These are phyloP conservation scores for Phaenicophaeus curvirostris DNA, from an alignment of 2,797 vertebrate genomes.

Conservation along the genomic window DNA sequence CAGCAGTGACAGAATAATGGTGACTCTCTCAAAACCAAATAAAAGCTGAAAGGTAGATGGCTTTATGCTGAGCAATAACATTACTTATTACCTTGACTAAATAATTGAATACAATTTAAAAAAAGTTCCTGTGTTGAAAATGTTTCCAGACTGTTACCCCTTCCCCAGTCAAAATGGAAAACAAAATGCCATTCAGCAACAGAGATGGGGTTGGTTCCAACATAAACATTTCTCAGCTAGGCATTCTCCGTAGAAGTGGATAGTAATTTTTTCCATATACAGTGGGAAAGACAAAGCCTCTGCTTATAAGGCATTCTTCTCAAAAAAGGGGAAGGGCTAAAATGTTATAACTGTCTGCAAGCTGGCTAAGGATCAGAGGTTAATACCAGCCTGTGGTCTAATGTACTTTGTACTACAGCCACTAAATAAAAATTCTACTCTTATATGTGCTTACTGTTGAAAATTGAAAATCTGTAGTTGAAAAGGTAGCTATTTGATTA, in stretches of 20 bases:
- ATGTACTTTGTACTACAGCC: neutral
- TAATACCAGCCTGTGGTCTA: neutral
- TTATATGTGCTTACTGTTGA: neutral
- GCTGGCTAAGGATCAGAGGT: constrained; percentile 5
- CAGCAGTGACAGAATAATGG: neutral
- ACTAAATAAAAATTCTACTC: neutral
- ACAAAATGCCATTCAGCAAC: constrained; percentile 79
- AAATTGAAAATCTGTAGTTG: neutral
- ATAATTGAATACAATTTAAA: constrained; percentile 41
- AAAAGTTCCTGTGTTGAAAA: constrained; percentile 63
- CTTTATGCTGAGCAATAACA: constrained; percentile 24
- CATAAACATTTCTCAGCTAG: constrained; percentile 78
- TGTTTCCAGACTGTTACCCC: constrained; percentile 73
- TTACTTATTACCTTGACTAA: constrained; percentile 48
- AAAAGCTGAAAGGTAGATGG: neutral
- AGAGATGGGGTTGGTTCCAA: constrained; percentile 79
- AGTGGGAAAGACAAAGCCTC: constrained; percentile 78
- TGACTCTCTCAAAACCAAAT: neutral
- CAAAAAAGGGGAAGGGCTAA: neutral
- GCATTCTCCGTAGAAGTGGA: constrained; percentile 72
- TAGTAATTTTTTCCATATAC: constrained; percentile 82
- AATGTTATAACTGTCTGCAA: constrained; percentile 1
- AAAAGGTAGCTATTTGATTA: neutral
- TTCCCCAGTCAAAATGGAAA: constrained; percentile 72
- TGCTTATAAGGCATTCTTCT: constrained; percentile 78